These are phyloP conservation scores for Pharmacophagus antenor DNA, from an alignment of 2,888 invertebrate genomes.

Conservation along the genomic window DNA sequence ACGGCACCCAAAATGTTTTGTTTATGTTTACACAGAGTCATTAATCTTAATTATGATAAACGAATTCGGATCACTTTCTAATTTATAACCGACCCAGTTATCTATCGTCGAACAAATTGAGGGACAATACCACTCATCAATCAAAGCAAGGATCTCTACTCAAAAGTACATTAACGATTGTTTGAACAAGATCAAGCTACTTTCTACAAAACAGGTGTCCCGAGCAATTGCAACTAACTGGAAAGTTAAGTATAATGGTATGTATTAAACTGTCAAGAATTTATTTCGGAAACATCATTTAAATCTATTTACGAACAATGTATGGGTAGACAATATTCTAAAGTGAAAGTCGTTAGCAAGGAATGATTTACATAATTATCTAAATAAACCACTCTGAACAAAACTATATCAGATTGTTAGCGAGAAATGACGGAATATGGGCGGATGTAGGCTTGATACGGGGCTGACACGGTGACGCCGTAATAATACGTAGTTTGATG, in stretches of 20 bases:
- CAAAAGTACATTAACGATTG: conserved; percentile 68
- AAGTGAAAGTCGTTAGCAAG: conserved; percentile 32
- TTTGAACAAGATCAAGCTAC: conserved; percentile 49
- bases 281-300: conserved; percentile 67
- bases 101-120: conserved; percentile 54
- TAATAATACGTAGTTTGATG: conserved; percentile 69
- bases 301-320: conserved; percentile 46
- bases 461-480: conserved; percentile 74
- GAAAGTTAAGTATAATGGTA: conserved; percentile 54
- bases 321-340: conserved; percentile 50
- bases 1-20: conserved; percentile 5
- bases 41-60: conserved; percentile 71
- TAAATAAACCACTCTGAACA: conserved; percentile 41
- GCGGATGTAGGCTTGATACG: conserved; percentile 74
- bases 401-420: conserved; percentile 64
- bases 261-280: conserved; percentile 75
- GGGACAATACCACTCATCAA: conserved; percentile 66
- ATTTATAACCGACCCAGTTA: conserved; percentile 50
- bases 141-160: conserved; percentile 74
- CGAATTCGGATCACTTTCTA: conserved; percentile 63
- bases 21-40: conserved; percentile 38
- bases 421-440: conserved; percentile 55
- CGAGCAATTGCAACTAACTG: conserved; percentile 61
- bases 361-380: conserved; percentile 52
- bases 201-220: conserved; percentile 38